A percentile compares a stretch with the other conserved stretches of the same genome.
phyloP scores from a whole-genome alignment of 2,113 vertebrate species.

The Tauraco erythrolophus region DNA sequence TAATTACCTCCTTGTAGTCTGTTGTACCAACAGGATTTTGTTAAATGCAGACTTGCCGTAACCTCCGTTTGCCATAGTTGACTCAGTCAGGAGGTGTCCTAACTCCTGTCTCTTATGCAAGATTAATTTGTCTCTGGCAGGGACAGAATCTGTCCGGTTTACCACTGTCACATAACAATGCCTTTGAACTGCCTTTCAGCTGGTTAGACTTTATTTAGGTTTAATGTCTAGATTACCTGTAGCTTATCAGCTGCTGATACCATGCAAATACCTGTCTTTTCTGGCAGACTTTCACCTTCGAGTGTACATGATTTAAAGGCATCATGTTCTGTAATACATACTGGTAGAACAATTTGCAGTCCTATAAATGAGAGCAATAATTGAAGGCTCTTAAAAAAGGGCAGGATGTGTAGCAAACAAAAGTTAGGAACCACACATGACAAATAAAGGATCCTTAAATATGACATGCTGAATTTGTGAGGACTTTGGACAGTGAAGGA shows the following conservation, averaged over 20 bases:
- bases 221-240: background rate
- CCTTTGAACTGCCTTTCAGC: constrained; percentile 10
- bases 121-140: background rate
- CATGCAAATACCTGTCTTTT: background rate
- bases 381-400: background rate
- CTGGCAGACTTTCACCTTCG: background rate
- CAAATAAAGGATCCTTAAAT: background rate
- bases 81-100: background rate
- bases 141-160: background rate
- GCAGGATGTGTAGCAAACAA: background rate
- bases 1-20: background rate
- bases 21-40: background rate
- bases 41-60: background rate
- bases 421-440: background rate
- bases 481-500: background rate
- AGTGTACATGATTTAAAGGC: background rate
- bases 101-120: background rate
- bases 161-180: background rate
- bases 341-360: background rate
- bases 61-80: background rate
- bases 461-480: background rate
- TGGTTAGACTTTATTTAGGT: background rate
- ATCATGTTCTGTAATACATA: background rate
- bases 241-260: background rate
- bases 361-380: background rate